phyloP scores from a whole-genome alignment of 2,888 invertebrate genomes.

The Chrysotoxum bicinctum region DNA sequence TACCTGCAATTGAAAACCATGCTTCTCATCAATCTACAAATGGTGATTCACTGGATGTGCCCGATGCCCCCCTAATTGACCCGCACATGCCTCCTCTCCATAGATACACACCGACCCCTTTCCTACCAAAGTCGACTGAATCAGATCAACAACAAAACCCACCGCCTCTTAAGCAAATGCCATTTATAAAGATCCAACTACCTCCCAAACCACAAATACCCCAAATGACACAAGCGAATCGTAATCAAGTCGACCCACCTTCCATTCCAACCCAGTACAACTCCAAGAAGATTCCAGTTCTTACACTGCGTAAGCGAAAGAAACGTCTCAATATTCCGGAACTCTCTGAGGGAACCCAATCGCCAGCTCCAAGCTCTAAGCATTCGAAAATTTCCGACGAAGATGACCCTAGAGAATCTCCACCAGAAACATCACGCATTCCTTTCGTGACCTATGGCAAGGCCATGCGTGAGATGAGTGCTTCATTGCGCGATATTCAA shows the following conservation, averaged over 20 bases:
- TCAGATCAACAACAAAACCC: conserved; percentile 42
- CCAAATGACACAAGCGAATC: conserved; percentile 61
- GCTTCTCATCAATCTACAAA: background rate
- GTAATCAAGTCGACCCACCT: background rate
- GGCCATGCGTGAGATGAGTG: conserved; percentile 78
- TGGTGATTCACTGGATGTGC: background rate
- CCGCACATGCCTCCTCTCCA: conserved; percentile 51
- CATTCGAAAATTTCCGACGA: conserved; percentile 37
- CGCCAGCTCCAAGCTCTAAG: conserved; percentile 55
- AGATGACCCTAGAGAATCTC: conserved; percentile 39
- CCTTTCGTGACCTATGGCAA: conserved; percentile 75
- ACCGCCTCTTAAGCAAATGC: conserved; percentile 59
- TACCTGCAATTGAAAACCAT: conserved; percentile 19
- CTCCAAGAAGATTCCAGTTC: conserved; percentile 57
- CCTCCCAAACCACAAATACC: conserved; percentile 57
- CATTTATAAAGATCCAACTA: conserved; percentile 54
- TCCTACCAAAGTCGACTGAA: conserved; percentile 55
- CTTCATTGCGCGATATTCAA: conserved; percentile 77
- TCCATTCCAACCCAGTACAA: background rate
- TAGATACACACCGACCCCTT: conserved; percentile 51
- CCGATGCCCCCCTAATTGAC: background rate
- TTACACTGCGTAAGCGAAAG: conserved; percentile 65
- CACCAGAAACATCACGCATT: conserved; percentile 42
- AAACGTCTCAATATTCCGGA: conserved; percentile 64
- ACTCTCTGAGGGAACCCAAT: conserved; percentile 49